Base-by-base conservation (phyloP, 2,113 vertebrate genomes). In the Mustelus asterias region DNA sequence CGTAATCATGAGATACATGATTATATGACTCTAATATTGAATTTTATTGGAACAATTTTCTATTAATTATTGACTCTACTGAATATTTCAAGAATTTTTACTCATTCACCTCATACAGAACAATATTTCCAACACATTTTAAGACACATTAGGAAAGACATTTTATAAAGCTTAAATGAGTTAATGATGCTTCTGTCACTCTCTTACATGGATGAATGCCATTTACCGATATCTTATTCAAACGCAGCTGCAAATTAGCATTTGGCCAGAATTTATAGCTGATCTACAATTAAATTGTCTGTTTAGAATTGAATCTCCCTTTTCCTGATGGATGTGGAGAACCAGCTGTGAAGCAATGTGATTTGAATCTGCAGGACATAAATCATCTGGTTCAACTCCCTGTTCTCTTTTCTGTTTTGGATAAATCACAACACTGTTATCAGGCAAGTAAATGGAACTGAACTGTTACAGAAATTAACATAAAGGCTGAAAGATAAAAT, bases 251-350 rank as follows among this genome's bases (percentile, higher is more conserved):
- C 94, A 95, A 72, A 76, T 95, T 95, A 93, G 60, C 89, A 93
- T 65, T 95, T 44, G 69, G 44, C 3, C 94, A 48, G 67, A 95
- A 95, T 95, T 95, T 95, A 95, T 72, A 72, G 67, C 65, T 94
- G 67, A 72, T 95, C 6, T 72, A 54, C 94, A 72, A 72, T 70
- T 95, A 95, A 70, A 95, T 95, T 72, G 67, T 93, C 89, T 65
- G 60, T 67, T 93, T 65, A 6, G 60, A 93, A 93, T n/a, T 93
- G 58, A 93, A 93, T 93, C 33, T 93, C 89, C 63, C 14, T 60
- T 93, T 37, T 93, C 33, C 63, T 93, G 94, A 95, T 70, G 67
- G 94, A 95, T 70, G 69, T 95, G 69, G 69, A 54, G 69, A 95
- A 69, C 67, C 69, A 95, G 94, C 69, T 72, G 33, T 94, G 67